Conservation (phyloP, 2,113 vertebrate species). For the Misgurnus anguillicaudatus region DNA sequence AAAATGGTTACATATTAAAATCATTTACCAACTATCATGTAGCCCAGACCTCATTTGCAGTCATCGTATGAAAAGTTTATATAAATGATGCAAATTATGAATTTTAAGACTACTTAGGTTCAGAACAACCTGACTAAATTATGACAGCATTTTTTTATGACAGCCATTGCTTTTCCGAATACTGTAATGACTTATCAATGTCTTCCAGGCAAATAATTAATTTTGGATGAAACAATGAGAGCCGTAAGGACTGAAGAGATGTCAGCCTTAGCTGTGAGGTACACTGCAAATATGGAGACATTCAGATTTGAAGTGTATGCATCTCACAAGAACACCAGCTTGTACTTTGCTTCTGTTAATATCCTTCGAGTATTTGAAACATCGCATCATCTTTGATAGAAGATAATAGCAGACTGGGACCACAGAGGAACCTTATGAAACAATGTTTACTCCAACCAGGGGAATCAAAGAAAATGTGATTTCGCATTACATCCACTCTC, state of each 20-base stretch:
- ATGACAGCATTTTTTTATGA: not conserved
- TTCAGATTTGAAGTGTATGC: conserved; percentile 2
- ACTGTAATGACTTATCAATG: conserved; percentile 2
- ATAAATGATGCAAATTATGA: too few species aligned
- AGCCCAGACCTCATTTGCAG: too few species aligned
- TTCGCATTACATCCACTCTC: conserved; percentile 29
- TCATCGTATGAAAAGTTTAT: too few species aligned
- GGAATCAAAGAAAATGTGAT: conserved; percentile 35
- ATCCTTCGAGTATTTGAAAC: conserved; percentile 22
- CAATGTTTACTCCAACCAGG: conserved; percentile 28
- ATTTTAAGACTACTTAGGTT: too few species aligned
- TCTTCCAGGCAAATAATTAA: conserved; percentile 6
- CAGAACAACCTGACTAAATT: too few species aligned
- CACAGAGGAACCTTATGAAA: conserved; percentile 37
- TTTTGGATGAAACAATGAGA: not conserved
- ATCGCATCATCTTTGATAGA: conserved; percentile 31
- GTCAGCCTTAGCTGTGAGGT: not conserved
- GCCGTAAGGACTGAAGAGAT: not conserved
- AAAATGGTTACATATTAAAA: not conserved
- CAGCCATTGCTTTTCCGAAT: conserved; percentile 2
- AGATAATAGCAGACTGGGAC: conserved; percentile 31
- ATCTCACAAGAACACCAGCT: not conserved
- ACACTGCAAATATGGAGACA: not conserved
- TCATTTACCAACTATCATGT: not conserved
- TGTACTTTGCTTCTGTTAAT: conserved; percentile 22